A percentile compares a stretch with the other conserved stretches of the same genome.
Evolutionary conservation across 2,797 vertebrate genomes (phyloP).

Genomic region (Enteromius paludinosus): DNA sequence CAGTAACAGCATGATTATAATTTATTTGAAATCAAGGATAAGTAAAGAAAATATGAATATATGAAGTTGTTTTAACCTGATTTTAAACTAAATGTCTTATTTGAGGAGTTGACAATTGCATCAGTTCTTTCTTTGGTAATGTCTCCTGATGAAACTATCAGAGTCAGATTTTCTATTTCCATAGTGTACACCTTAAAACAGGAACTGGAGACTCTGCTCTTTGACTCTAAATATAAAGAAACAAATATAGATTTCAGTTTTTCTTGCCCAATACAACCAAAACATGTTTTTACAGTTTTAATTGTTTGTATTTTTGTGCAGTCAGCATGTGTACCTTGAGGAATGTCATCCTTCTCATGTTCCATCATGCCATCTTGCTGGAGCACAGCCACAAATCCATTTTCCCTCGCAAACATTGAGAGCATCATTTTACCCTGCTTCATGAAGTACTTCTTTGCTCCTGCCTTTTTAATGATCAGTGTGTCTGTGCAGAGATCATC

Average conservation of each 20-base stretch:
- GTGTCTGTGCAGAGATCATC: constrained; percentile 44
- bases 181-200: not conserved
- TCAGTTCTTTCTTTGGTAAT: constrained; percentile 86
- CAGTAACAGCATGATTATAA: not conserved
- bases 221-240: not conserved
- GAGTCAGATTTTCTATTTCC: not conserved
- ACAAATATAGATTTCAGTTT: not conserved
- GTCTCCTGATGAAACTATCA: constrained; percentile 62
- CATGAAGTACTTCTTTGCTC: constrained; percentile 74
- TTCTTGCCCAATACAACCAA: not conserved
- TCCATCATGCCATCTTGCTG: constrained; percentile 62
- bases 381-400: constrained; percentile 77
- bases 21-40: not conserved
- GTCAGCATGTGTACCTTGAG: constrained; percentile 1
- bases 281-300: not conserved
- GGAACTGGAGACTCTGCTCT: not conserved
- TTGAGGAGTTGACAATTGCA: constrained; percentile 86
- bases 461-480: constrained; percentile 79
- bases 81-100: constrained; percentile 42
- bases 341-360: constrained; percentile 39
- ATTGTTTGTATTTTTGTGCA: not conserved
- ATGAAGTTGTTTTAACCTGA: not conserved
- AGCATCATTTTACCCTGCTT: constrained; percentile 37
- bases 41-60: not conserved
- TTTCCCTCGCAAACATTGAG: constrained; percentile 63